Percentiles rank a stretch among this genome's conserved stretches.
Conservation (phyloP, 2,113 vertebrate species). For the Ciconia boyciana region DNA sequence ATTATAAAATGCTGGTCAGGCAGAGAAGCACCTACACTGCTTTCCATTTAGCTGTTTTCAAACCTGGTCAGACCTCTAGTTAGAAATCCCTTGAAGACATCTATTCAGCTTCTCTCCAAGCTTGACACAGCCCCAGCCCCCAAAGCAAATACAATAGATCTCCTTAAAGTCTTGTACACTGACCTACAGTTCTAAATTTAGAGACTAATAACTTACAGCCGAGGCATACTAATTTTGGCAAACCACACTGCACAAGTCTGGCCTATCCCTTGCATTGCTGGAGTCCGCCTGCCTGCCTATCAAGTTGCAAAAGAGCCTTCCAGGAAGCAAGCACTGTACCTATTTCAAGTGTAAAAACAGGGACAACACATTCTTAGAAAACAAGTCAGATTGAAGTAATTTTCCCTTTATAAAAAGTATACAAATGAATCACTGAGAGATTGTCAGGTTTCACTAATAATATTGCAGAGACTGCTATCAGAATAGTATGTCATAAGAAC, state of each 20-base stretch:
- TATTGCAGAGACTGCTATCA: not conserved
- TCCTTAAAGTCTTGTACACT: slow-evolving; percentile 44
- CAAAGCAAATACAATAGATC: slow-evolving; percentile 51
- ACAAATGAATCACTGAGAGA: not conserved
- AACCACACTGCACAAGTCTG: slow-evolving; percentile 35
- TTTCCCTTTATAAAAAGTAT: not conserved
- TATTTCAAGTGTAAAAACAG: slow-evolving; percentile 21
- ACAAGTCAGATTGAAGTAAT: not conserved
- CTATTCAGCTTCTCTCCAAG: slow-evolving; percentile 29
- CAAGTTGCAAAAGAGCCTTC: slow-evolving; percentile 44
- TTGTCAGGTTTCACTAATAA: not conserved
- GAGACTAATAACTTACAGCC: slow-evolving; percentile 54
- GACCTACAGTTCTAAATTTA: slow-evolving; percentile 68
- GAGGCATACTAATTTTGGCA: slow-evolving; percentile 67
- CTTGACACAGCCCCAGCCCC: not conserved
- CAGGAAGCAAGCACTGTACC: slow-evolving; percentile 23
- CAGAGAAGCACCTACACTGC: not conserved
- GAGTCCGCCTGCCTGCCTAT: slow-evolving; percentile 33
- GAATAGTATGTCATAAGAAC: not conserved
- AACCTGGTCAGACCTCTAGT: not conserved
- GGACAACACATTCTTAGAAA: slow-evolving; percentile 41
- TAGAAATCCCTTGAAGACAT: slow-evolving; percentile 30
- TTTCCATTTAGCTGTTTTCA: slow-evolving; percentile 17
- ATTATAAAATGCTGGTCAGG: slow-evolving; percentile 9
- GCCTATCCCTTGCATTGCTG: not conserved